Evolutionary conservation across 1,140 invertebrate genomes (phyloP).

Genomic region (Drosophila eugracilis): DNA sequence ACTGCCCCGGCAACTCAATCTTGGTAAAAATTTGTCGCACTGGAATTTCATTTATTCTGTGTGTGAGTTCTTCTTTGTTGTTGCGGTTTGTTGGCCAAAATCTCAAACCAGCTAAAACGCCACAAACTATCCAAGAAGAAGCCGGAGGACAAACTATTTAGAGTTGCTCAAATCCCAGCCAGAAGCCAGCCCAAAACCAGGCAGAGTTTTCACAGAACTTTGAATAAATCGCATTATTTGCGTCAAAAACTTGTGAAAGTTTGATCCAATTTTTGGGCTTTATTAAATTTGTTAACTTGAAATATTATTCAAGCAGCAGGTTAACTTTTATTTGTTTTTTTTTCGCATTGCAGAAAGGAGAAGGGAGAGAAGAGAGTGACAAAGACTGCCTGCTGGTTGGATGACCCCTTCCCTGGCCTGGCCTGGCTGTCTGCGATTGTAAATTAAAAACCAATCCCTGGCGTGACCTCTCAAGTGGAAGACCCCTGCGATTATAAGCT

Average conservation of each 20-base stretch:
- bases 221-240: slow-evolving; percentile 13
- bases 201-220: neutral
- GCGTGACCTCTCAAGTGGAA: slow-evolving; percentile 21
- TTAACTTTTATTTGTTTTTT: neutral
- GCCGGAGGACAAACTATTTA: slow-evolving; percentile 4
- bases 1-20: slow-evolving; percentile 15
- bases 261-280: slow-evolving; percentile 23
- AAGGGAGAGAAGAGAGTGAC: neutral
- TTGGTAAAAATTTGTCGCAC: slow-evolving; percentile 27
- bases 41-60: slow-evolving; percentile 43
- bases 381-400: neutral
- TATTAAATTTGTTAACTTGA: neutral
- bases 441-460: slow-evolving; percentile 34
- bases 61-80: slow-evolving; percentile 37
- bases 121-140: neutral
- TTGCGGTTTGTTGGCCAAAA: slow-evolving; percentile 5
- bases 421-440: neutral
- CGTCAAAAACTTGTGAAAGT: slow-evolving; percentile 8
- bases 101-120: neutral
- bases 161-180: neutral
- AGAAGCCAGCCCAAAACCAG: neutral
- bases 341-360: too few species aligned
- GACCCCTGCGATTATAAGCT: neutral
- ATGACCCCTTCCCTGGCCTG: too few species aligned
- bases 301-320: slow-evolving; percentile 6